Evolutionary conservation across 2,888 invertebrate genomes (phyloP), one percentile per base, ranked within the genome.

Genomic region (Byasa hedistus): DNA sequence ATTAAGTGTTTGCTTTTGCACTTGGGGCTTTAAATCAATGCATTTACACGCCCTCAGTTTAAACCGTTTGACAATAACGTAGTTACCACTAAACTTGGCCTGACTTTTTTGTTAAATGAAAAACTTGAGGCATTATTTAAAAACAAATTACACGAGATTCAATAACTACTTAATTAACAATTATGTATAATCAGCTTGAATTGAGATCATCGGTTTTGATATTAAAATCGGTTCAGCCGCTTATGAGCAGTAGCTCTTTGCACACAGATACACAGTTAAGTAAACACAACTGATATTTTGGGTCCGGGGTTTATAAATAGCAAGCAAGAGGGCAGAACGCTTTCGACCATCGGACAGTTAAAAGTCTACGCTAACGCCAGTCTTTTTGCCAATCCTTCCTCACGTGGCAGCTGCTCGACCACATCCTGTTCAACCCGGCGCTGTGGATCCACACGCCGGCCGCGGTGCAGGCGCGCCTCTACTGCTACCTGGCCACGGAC

Each of bases 401-500:
- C 82, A 96, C 96, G 81, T 96, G 96, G 95, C 98, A 99, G 96
- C 95, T 99, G 77, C 94, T 99, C 93, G 99, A 99, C 92, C 98
- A 99, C 93, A 96, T 99, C 69, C 95, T 99, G 73, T 99, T 99
- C 94, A 99, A 99, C 94, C 99, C 99, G 12, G 98, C 98, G 39
- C 93, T 99, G 70, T 99, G 99, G 99, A 99, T 99, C 80, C 98
- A 99, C 91, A 98, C 99, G 17, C 97, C 98, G 61, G 97, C 99
- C 44, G 96, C 97, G 72, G 99, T 99, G 12, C 99, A 99, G 87
- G 97, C 97, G 57, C 94, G 96, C 73, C 94, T 99, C 61, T 99
- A 99, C 93, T 97, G 98, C 80, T 99, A 99, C 92, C 92, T 99
- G 89, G 98, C 99, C 56, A 98, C 98, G n/a, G 99, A 99, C 89